These are phyloP conservation scores for Benthosema pterotum DNA, from an alignment of 2,797 vertebrate genomes.

Conservation along the genomic window DNA sequence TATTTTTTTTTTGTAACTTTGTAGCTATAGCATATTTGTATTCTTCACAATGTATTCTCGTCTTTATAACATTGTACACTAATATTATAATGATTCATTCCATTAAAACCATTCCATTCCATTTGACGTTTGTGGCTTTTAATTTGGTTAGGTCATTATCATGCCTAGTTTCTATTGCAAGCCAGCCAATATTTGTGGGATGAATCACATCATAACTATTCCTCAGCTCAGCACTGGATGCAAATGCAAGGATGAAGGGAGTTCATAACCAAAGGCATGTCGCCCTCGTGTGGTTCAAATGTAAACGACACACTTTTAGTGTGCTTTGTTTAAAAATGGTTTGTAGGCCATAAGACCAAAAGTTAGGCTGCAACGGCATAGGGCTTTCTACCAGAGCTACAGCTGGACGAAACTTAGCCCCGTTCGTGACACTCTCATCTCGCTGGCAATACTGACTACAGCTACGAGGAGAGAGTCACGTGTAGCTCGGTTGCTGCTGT, in stretches of 20 bases:
- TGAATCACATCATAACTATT: not conserved
- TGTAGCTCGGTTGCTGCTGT: no score
- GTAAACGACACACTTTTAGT: constrained; percentile 1
- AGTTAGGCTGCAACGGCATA: no score
- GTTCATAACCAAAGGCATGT: constrained; percentile 9
- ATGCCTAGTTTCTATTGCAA: not conserved
- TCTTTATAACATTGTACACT: no score
- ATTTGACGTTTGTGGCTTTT: not conserved
- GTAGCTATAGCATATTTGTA: no score
- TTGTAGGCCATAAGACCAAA: not conserved
- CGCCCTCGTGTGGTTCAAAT: constrained; percentile 34
- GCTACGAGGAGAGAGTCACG: no score
- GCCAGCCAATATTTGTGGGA: not conserved
- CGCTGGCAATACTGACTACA: no score
- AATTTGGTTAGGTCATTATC: not conserved
- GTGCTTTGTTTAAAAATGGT: not conserved
- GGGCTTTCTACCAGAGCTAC: no score
- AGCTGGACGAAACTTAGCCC: no score
- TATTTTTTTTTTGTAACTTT: no score
- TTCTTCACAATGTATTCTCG: not conserved
- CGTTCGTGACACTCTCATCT: no score
- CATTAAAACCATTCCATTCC: not conserved
- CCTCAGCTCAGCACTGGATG: not conserved
- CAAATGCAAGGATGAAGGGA: no score
- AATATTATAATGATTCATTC: not conserved